Evolutionary conservation across 2,888 invertebrate species (phyloP).

Genomic region (Lamellibrachia columna): DNA sequence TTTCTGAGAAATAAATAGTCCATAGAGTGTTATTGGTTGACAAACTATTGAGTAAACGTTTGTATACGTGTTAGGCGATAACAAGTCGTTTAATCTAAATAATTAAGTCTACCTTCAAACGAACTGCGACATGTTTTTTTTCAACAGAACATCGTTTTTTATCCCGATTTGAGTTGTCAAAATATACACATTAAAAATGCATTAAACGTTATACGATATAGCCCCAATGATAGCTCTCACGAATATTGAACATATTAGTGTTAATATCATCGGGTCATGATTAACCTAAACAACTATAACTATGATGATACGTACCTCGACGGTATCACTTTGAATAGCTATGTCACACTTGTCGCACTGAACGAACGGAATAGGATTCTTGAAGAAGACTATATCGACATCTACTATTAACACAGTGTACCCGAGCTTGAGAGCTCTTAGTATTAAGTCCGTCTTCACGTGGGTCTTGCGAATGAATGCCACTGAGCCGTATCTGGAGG

Average conservation of each 20-base stretch:
- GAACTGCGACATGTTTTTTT: no score
- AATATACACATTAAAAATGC: no score
- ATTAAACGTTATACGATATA: no score
- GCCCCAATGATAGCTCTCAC: neutral
- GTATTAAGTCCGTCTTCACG: conserved; percentile 36
- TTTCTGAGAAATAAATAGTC: no score
- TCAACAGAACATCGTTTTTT: no score
- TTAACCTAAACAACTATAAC: neutral
- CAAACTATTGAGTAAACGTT: no score
- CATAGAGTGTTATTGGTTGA: no score
- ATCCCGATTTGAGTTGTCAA: no score
- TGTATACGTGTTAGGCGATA: no score
- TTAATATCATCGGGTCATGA: neutral
- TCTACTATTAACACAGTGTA: conserved; percentile 34
- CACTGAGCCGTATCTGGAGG: conserved; percentile 20
- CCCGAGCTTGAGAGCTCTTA: conserved; percentile 32
- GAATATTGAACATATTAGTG: neutral
- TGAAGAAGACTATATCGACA: conserved; percentile 37
- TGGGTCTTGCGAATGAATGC: conserved; percentile 36
- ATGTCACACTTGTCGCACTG: conserved; percentile 35
- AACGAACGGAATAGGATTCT: conserved; percentile 32
- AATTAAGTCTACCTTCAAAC: no score
- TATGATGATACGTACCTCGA: conserved; percentile 14
- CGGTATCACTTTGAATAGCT: conserved; percentile 32
- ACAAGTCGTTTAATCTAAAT: no score